Conservation (phyloP, 2,888 invertebrate genomes). For the Xestia xanthographa region DNA sequence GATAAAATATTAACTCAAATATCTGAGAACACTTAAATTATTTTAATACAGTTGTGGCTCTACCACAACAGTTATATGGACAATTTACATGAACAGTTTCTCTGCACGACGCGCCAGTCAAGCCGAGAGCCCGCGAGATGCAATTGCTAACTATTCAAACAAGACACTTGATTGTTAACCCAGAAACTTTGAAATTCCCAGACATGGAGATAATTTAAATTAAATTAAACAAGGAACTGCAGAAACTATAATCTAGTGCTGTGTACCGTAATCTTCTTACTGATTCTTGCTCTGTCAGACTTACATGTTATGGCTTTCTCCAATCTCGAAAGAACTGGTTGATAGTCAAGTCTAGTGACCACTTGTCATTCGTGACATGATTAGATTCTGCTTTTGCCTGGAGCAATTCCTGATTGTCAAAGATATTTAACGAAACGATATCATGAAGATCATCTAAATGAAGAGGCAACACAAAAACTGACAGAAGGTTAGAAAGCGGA, state of each 20-base stretch:
- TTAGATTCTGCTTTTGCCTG: constrained; percentile 10
- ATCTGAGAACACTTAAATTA: constrained; percentile 37
- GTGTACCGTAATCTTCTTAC: constrained; percentile 41
- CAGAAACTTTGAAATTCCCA: constrained; percentile 55
- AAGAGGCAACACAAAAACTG: background rate
- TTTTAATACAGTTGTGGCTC: constrained; percentile 32
- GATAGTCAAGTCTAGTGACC: constrained; percentile 1
- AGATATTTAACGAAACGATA: background rate
- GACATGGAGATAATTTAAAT: constrained; percentile 63
- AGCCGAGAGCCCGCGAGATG: constrained; percentile 40
- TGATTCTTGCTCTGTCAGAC: constrained; percentile 23
- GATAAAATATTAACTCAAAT: constrained; percentile 4
- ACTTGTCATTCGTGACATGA: constrained; percentile 18
- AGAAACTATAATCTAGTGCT: constrained; percentile 42
- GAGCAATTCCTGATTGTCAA: background rate
- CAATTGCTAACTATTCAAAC: constrained; percentile 62
- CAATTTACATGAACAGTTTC: constrained; percentile 60
- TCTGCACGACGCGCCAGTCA: constrained; percentile 56
- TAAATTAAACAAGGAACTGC: constrained; percentile 55
- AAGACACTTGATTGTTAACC: constrained; percentile 63
- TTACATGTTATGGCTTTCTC: constrained; percentile 13
- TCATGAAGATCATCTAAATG: background rate
- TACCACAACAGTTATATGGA: constrained; percentile 47
- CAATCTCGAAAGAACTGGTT: constrained; percentile 36
- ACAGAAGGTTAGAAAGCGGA: background rate